Conservation (phyloP, 1,140 invertebrate species). For the Phocides pigmalion region DNA sequence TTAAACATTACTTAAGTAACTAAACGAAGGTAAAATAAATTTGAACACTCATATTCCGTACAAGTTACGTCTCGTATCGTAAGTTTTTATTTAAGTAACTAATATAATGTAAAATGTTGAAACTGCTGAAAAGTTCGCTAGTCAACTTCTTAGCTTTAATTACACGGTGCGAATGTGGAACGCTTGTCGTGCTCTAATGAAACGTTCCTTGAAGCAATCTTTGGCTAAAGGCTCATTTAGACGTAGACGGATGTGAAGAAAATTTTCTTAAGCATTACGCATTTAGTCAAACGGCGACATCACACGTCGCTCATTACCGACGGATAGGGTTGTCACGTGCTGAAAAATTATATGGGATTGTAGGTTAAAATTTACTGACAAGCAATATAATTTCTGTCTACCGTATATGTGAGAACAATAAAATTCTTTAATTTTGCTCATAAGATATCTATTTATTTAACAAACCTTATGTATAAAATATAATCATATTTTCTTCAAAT, state of each 20-base stretch:
- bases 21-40: background rate
- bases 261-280: slow-evolving; percentile 52
- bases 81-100: background rate
- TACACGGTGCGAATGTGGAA: slow-evolving; percentile 4
- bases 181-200: slow-evolving; percentile 39
- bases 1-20: no score
- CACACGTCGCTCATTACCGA: slow-evolving; percentile 51
- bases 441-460: no score
- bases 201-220: slow-evolving; percentile 48
- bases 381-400: no score
- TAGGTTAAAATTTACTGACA: no score
- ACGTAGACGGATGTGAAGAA: slow-evolving; percentile 50
- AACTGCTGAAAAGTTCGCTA: background rate
- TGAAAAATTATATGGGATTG: no score
- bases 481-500: no score
- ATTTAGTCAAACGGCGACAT: slow-evolving; percentile 51
- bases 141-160: background rate
- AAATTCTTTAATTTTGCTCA: no score
- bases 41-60: background rate
- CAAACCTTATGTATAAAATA: no score
- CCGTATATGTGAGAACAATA: no score
- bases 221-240: slow-evolving; percentile 49
- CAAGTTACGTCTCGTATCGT: background rate
- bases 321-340: slow-evolving; percentile 17
- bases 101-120: slow-evolving; percentile 5